A percentile compares a stretch with the other conserved stretches of the same genome.
Evolutionary conservation across 2,888 invertebrate genomes (phyloP).

Genomic region (Craniophora ligustri): DNA sequence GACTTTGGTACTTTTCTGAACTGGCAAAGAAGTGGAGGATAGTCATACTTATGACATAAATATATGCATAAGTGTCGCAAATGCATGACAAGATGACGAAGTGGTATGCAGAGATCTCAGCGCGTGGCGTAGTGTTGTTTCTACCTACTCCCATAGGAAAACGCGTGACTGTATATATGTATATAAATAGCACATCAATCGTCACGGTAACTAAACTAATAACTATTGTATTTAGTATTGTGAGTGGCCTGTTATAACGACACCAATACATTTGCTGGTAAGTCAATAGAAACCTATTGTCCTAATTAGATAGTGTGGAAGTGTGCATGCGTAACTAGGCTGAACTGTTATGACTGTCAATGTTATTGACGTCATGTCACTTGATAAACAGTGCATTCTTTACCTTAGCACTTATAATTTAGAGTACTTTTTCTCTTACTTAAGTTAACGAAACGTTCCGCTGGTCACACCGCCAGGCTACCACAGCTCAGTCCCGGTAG

Average conservation of each 20-base stretch:
- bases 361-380: slow-evolving; percentile 31
- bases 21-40: too few species aligned
- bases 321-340: slow-evolving; percentile 13
- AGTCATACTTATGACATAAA: not conserved
- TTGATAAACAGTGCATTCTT: slow-evolving; percentile 12
- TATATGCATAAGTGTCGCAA: too few species aligned
- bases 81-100: too few species aligned
- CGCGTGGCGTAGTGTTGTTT: too few species aligned
- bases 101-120: too few species aligned
- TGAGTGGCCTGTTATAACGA: not conserved
- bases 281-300: slow-evolving; percentile 42
- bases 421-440: too few species aligned
- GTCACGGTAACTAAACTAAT: not conserved
- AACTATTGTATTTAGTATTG: slow-evolving; percentile 5
- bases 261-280: slow-evolving; percentile 22
- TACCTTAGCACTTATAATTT: not conserved
- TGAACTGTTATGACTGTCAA: slow-evolving; percentile 24
- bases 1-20: too few species aligned
- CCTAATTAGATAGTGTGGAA: slow-evolving; percentile 43
- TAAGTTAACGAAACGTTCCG: too few species aligned
- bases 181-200: not conserved
- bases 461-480: too few species aligned
- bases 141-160: too few species aligned
- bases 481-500: too few species aligned
- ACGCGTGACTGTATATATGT: too few species aligned